Base-by-base conservation (phyloP, 1,140 invertebrate genomes). In the Caenorhabditis latens region DNA sequence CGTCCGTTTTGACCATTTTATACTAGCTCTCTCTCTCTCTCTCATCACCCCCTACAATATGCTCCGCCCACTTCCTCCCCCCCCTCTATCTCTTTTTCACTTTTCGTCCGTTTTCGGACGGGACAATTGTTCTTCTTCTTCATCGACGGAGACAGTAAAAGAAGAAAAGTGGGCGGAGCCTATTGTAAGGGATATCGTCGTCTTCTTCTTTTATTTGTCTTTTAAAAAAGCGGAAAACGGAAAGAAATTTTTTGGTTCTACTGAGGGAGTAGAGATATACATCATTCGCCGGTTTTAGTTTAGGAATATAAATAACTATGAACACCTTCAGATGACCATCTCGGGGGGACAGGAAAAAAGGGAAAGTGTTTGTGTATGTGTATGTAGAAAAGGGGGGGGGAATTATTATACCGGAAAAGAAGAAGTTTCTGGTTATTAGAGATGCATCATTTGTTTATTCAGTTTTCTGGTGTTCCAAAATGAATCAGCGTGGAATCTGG, bases 61-160 rank as follows among this genome's bases (percentile, higher is more conserved):
- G 71, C 71, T 48, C 71, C 71, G 43, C 71, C 71, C 71, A 79
- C 71, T 79, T 79, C 71, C 71, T 79, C 71, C 65, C 65, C 65
- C 65, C 65, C 2, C 14, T 46, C 46, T 46, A 13, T 40, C 61
- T 65, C 40, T 71, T 71, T 71, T 71, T 71, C 40, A 46, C 40
- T 53, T 58, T 58, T 58, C n/a, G 8, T 13, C 61, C 8, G 5
- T 63, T 32, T 32, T 63, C 58, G n/a, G 55, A 16, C 13, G 19
- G 19, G 19, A n/a, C 14, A 58, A 58, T 14, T 58, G 55, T 58
- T 58, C 16, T 53, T 9, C 16, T 9, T 53, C 9, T 53, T 53
- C 16, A 16, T 9, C 1, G 50, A 16, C 16, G 50, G 9, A 16
- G 16, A 16, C 9, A 16, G 50, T 9, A 53, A 16, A 16, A 53